Percentiles rank a stretch among this genome's conserved stretches.
Conservation (phyloP, 64 coral and sea anemone species). For the Astreopora myriophthalma region DNA sequence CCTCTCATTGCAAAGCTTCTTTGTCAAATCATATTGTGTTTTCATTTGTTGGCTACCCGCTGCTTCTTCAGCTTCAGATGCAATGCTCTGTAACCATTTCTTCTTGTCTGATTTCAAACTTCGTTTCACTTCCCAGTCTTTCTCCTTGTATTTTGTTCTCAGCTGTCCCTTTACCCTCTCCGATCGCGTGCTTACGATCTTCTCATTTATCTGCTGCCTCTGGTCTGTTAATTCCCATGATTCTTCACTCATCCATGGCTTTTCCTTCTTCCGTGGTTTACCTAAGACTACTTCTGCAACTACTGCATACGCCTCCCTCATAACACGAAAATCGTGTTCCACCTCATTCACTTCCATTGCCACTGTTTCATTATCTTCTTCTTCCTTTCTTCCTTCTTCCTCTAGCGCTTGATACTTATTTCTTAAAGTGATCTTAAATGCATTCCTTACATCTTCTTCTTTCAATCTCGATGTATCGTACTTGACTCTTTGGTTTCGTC, state of each 20-base stretch:
- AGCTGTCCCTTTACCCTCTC: no score
- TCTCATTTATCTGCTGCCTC: neutral
- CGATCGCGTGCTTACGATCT: no score
- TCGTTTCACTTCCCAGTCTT: no score
- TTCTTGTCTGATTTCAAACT: no score
- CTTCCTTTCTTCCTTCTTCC: neutral
- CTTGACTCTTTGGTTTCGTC: neutral
- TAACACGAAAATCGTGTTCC: neutral
- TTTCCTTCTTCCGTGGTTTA: neutral
- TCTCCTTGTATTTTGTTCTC: no score
- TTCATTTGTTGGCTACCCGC: no score
- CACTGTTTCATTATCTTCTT: neutral
- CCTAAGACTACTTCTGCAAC: conserved; percentile 45
- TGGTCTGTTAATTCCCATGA: neutral
- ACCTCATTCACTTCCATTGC: neutral
- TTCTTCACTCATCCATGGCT: conserved; percentile 41
- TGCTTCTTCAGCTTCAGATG: no score
- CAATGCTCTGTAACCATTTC: no score
- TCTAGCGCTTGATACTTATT: conserved; percentile 19
- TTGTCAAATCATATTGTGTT: no score
- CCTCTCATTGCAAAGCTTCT: no score
- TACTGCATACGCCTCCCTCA: conserved; percentile 30
- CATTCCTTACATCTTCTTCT: neutral
- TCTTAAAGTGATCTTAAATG: neutral
- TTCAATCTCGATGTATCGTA: neutral